phyloP scores from a whole-genome alignment of 2,888 invertebrate species.

The Leptura quadrifasciata region DNA sequence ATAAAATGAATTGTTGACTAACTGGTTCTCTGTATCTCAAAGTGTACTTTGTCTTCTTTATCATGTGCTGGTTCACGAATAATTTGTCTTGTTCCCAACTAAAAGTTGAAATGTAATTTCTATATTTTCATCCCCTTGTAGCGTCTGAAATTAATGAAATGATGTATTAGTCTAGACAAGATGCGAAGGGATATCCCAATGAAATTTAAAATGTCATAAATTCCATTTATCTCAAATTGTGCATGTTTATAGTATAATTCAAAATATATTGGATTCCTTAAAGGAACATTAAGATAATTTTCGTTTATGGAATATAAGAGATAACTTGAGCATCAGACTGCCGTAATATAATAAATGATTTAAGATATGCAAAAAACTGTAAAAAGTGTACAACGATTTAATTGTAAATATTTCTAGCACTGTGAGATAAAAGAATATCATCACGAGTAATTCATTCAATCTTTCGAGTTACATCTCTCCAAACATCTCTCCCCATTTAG shows the following conservation, averaged over 20 bases:
- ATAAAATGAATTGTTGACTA: background rate
- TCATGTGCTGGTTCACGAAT: background rate
- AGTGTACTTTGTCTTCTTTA: background rate
- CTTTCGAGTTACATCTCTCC: too few relatives aligned
- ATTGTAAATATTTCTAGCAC: too few relatives aligned
- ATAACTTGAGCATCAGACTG: background rate
- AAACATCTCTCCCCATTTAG: too few relatives aligned
- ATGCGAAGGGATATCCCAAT: slow-evolving; percentile 12
- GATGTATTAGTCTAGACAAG: slow-evolving; percentile 38
- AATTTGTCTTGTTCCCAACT: background rate
- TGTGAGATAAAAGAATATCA: too few relatives aligned
- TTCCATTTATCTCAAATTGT: background rate
- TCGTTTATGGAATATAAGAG: background rate
- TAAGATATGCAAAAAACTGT: too few relatives aligned
- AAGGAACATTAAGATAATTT: background rate
- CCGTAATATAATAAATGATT: too few relatives aligned
- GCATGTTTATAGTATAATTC: background rate
- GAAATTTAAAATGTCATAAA: slow-evolving; percentile 20
- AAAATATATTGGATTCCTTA: background rate
- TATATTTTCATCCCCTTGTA: slow-evolving; percentile 17
- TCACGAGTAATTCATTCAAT: too few relatives aligned
- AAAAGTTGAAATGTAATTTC: slow-evolving; percentile 18
- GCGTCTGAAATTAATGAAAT: slow-evolving; percentile 33
- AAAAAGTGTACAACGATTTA: too few relatives aligned
- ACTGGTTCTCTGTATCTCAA: background rate